Evolutionary conservation across 2,888 invertebrate species (phyloP), one percentile per base, ranked within the genome.

Genomic region (Apotomis turbidana): DNA sequence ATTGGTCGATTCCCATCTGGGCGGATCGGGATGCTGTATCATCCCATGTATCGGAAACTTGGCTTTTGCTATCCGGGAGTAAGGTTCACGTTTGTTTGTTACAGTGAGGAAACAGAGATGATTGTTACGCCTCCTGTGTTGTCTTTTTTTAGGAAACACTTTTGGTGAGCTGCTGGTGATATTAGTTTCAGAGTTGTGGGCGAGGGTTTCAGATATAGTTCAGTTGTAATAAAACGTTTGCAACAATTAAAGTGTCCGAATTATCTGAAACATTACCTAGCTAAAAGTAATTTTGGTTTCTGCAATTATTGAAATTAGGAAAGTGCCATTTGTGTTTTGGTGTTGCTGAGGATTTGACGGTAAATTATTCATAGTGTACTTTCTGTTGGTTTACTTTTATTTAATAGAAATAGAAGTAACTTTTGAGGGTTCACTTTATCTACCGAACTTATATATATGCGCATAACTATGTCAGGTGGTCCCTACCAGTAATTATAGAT

Each of bases 111-210:
- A 83, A 85, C 80, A 76, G 70, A 76, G 74, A 78, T 76, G 74
- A 76, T 84, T 86, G 88, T 83, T 85, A 89, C 91, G 90, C 91
- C 91, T 90, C 82, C 85, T 76, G 76, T 80, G 83, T 85, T 81
- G 79, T 81, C 79, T 78, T 80, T 82, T 83, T 83, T 83, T 81
- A 74, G 76, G 81, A 80, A 82, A 81, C 79, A 75, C 81, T 68
- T 72, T 68, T 62, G 82, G 82, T 82, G 81, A 76, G 79, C 77
- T 82, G 81, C 84, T 81, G 81, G 80, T 77, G 81, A 82, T 87
- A 85, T 86, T 86, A 85, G 85, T 89, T 90, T 89, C 87, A 86
- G 85, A 82, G 86, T 80, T 78, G 79, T 81, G 87, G 87, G 84
- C 87, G 87, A 83, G 87, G 78, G 74, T 75, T 76, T 74, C 70